Conservation (phyloP, 2,113 vertebrate species). For the Antechinus flavipes region DNA sequence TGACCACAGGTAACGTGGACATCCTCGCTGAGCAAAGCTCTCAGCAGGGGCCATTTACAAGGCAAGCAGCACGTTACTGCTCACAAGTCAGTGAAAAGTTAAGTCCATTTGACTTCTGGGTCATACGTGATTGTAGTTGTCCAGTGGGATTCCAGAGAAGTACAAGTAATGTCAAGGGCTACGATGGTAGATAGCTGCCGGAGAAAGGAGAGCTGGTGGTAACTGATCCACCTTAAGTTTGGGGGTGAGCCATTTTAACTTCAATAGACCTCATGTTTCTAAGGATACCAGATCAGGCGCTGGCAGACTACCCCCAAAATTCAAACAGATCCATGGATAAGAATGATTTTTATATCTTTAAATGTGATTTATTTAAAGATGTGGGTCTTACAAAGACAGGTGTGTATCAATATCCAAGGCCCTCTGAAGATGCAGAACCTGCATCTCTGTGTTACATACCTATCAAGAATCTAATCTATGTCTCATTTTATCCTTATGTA, state of each 20-base stretch:
- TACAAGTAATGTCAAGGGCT: not conserved
- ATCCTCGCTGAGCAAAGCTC: not conserved
- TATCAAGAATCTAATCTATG: not conserved
- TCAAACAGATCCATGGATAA: not conserved
- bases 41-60: not conserved
- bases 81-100: not conserved
- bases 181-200: too few species aligned
- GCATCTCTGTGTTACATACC: not conserved
- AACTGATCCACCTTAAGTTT: not conserved
- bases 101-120: not conserved
- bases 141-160: slow-evolving; percentile 5
- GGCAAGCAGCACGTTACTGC: not conserved
- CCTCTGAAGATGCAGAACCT: not conserved
- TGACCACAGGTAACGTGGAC: not conserved
- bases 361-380: not conserved
- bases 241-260: not conserved
- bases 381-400: not conserved
- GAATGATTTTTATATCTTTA: not conserved
- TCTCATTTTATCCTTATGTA: not conserved
- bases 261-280: not conserved
- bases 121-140: not conserved
- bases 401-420: not conserved
- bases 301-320: not conserved
- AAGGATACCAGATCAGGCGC: not conserved
- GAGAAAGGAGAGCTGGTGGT: not conserved